Conservation (phyloP, 2,113 vertebrate species). For the Catharus fuscescens region DNA sequence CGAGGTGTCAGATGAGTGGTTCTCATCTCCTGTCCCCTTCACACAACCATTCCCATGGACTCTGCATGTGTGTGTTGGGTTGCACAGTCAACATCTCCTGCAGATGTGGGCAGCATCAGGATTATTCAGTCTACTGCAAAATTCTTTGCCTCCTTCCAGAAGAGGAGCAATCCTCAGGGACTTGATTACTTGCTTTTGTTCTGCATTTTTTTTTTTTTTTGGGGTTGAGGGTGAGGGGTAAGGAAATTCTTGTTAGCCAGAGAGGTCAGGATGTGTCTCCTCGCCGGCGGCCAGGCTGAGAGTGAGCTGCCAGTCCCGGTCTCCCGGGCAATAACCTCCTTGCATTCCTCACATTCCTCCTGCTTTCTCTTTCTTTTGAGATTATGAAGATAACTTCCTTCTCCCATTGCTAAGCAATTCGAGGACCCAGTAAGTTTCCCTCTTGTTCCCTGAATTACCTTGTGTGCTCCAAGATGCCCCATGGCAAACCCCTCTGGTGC, state of each 20-base stretch:
- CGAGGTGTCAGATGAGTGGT: fast-evolving
- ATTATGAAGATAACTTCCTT: constrained; percentile 66
- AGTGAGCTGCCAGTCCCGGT: neutral
- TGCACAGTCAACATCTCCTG: neutral
- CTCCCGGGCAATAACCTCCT: constrained; percentile 57
- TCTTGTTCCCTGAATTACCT: neutral
- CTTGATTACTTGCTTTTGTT: neutral
- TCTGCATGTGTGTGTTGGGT: fast-evolving
- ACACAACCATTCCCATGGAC: neutral
- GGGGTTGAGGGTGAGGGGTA: too few relatives aligned
- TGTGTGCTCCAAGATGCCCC: neutral
- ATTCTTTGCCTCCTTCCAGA: neutral
- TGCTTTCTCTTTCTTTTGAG: constrained; percentile 64
- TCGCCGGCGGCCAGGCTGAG: neutral
- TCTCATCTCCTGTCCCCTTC: neutral
- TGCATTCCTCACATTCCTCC: constrained; percentile 55
- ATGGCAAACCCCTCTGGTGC: neutral
- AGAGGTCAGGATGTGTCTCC: constrained; percentile 33
- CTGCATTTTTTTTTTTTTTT: neutral
- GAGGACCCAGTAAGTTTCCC: neutral
- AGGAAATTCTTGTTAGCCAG: constrained; percentile 23
- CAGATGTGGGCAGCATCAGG: neutral
- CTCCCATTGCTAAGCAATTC: constrained; percentile 29
- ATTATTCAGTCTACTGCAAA: neutral
- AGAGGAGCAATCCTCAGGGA: neutral